Conservation (phyloP, 2,797 vertebrate genomes). For the Bradypodion pumilum region DNA sequence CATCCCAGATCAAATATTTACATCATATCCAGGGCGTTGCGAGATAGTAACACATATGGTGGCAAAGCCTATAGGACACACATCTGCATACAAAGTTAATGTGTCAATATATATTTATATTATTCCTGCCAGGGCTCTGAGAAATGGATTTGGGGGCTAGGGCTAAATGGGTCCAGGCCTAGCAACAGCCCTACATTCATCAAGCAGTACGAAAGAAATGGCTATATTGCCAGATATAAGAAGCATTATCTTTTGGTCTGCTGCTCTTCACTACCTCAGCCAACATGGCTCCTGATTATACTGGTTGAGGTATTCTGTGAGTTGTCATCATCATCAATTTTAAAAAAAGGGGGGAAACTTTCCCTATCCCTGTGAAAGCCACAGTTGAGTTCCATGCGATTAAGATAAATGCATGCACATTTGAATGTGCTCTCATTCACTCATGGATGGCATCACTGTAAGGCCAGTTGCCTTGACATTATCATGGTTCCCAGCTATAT, state of each 20-base stretch:
- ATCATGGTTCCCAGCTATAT: neutral
- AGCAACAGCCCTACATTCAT: neutral
- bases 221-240: neutral
- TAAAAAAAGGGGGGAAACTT: too few species aligned
- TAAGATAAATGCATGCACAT: neutral
- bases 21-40: too few species aligned
- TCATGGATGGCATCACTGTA: neutral
- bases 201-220: neutral
- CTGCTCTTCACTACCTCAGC: too few species aligned
- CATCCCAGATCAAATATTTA: too few species aligned
- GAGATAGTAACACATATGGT: too few species aligned
- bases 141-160: neutral
- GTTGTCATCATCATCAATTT: too few species aligned
- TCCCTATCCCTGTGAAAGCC: neutral
- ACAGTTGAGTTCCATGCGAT: too few species aligned
- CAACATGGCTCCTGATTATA: too few species aligned
- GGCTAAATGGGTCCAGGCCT: neutral
- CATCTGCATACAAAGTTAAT: too few species aligned
- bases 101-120: neutral
- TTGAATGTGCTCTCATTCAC: neutral
- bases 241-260: neutral
- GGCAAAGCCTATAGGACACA: too few species aligned
- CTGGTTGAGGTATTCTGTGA: too few species aligned
- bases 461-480: neutral
- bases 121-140: neutral